Base-by-base conservation (phyloP, 2,113 vertebrate species). In the Myotis yumanensis region DNA sequence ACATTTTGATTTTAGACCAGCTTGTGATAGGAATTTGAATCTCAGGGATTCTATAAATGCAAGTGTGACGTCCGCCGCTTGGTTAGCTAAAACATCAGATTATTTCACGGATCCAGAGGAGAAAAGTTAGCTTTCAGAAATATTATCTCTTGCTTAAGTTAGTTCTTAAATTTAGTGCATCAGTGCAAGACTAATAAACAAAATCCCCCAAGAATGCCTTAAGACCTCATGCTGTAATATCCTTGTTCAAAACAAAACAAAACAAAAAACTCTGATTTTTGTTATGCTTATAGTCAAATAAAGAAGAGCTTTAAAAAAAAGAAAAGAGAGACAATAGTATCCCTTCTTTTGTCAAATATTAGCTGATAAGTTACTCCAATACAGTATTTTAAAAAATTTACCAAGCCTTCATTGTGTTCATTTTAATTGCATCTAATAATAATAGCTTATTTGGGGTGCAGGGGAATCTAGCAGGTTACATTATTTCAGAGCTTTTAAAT, bases 401-500 rank as follows among this genome's bases (percentile, higher is more conserved):
- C 90, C 88, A 80, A n/a, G 15, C 68, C 37, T 96, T 90, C 92
- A 90, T 46, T 72, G 73, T 93, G 96, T 96, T 95, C 35, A 94
- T 69, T 95, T 86, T 87, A 90, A 93, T 96, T 97, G 30, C 15
- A 72, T 94, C 87, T 87, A 83, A 86, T 92, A 92, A 82, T 77
- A 75, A 90, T 90, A 93, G 46, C 46, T 75, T 57, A 54, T 96
- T 96, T 96, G 64, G 95, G 32, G 15, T 62, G 23, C 0, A 93
- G 12, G 25, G 35, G 69, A 48, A 37, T 30, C 17, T 57, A 95
- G 73, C 9, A 28, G 2, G 10, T 86, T 90, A 97, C 95, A 97
- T 79, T 93, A 48, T 93, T 95, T 94, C 37, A 91, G 71, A 90
- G 51, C 17, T 95, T 96, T 94, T 81, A 89, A 95, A 95, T 92